Evolutionary conservation across 2,797 vertebrate species (phyloP).

Genomic region (Coluber constrictor): DNA sequence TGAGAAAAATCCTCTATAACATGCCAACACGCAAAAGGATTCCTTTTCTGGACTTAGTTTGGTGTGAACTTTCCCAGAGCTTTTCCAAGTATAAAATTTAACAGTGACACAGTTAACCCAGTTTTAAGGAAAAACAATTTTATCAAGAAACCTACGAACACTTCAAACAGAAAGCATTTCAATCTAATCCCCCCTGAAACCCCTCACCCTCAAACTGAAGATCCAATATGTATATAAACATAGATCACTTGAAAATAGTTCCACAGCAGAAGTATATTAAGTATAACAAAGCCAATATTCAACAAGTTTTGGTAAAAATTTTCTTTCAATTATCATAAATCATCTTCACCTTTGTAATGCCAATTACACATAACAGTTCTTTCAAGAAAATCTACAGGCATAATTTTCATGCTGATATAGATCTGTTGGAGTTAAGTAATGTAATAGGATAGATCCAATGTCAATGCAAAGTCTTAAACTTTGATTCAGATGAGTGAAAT

Average conservation of each 20-base stretch:
- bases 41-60: not conserved
- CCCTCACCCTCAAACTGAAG: not conserved
- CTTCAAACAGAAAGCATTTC: not conserved
- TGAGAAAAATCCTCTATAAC: not conserved
- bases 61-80: not conserved
- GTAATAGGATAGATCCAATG: not conserved
- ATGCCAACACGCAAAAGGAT: not conserved
- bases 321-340: constrained; percentile 22
- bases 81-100: not conserved
- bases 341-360: constrained; percentile 5
- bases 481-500: not conserved
- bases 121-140: constrained; percentile 16
- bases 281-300: not conserved
- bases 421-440: not conserved
- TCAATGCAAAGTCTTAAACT: not conserved
- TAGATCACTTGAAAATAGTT: not conserved
- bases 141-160: not conserved
- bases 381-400: not conserved
- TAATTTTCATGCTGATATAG: constrained; percentile 6
- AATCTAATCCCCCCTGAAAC: not conserved
- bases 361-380: not conserved
- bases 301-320: not conserved
- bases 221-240: not conserved
- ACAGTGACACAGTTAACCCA: not conserved
- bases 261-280: not conserved